These are phyloP conservation scores for Agrilus biguttatus DNA, from an alignment of 2,888 invertebrate genomes.

Conservation along the genomic window DNA sequence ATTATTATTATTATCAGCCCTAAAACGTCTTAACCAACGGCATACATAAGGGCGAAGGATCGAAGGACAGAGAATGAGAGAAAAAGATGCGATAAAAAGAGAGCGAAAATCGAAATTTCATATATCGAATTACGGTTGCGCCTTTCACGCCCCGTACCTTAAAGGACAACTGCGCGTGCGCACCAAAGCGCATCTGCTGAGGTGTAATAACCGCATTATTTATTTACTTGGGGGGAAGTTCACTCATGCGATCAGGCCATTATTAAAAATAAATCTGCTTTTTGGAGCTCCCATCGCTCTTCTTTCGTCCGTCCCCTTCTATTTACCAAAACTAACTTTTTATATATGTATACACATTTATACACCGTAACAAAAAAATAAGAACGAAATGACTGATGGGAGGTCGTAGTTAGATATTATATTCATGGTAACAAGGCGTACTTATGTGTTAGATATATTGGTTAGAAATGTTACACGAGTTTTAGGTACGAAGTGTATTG, in stretches of 20 bases:
- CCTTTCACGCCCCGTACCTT: too few relatives aligned
- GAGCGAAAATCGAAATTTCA: too few relatives aligned
- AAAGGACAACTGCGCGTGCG: constrained; percentile 6
- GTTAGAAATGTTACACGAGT: too few relatives aligned
- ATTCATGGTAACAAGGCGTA: too few relatives aligned
- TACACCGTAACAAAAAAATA: constrained; percentile 1
- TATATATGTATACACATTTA: not conserved
- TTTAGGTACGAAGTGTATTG: too few relatives aligned
- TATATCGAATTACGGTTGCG: too few relatives aligned
- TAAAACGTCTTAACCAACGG: constrained; percentile 27
- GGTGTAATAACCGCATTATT: constrained; percentile 32
- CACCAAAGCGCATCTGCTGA: constrained; percentile 19
- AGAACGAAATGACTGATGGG: not conserved
- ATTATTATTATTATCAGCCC: constrained; percentile 18
- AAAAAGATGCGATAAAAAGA: too few relatives aligned
- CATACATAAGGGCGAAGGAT: too few relatives aligned
- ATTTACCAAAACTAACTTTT: not conserved
- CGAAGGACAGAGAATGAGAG: too few relatives aligned
- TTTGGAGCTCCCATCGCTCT: constrained; percentile 11
- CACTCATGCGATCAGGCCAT: constrained; percentile 25
- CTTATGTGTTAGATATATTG: too few relatives aligned
- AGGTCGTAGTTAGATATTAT: too few relatives aligned
- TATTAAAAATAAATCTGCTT: constrained; percentile 30
- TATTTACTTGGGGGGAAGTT: constrained; percentile 27
- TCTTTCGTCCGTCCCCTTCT: constrained; percentile 10